Conservation (phyloP, 2,797 vertebrate species). For the Lepidocolaptes lacrymiger region DNA sequence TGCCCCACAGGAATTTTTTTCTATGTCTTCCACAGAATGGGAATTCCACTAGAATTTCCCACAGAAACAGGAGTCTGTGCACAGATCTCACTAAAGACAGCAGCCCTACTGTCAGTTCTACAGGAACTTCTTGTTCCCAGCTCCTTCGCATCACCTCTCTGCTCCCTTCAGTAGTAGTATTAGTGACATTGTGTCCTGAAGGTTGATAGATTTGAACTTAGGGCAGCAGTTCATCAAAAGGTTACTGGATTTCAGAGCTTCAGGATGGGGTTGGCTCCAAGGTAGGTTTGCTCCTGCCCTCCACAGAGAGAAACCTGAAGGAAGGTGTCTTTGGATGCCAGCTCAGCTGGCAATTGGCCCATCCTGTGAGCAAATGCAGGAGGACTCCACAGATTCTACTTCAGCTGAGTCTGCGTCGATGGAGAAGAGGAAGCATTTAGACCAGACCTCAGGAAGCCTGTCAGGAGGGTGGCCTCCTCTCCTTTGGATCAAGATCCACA, state of each 20-base stretch:
- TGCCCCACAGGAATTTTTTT: neutral
- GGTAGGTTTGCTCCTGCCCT: neutral
- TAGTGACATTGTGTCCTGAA: neutral
- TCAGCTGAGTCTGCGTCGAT: neutral
- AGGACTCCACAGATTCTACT: neutral
- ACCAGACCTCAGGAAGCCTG: neutral
- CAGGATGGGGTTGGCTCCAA: neutral
- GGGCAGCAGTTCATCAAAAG: neutral
- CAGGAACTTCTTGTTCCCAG: neutral
- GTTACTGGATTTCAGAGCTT: neutral
- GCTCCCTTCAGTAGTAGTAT: neutral
- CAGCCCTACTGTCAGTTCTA: neutral
- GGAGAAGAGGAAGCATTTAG: neutral
- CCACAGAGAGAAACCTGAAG: neutral
- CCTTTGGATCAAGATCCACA: neutral
- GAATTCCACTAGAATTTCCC: neutral
- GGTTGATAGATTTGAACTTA: neutral
- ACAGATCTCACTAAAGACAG: neutral
- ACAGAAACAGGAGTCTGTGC: neutral
- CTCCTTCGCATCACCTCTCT: neutral
- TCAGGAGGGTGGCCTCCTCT: neutral
- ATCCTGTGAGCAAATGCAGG: neutral
- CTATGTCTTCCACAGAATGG: neutral
- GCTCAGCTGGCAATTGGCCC: neutral
- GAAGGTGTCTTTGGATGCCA: neutral